Evolutionary conservation across 2,113 vertebrate genomes (phyloP), one percentile per base, ranked within the genome.

Genomic region (Zapornia atra): DNA sequence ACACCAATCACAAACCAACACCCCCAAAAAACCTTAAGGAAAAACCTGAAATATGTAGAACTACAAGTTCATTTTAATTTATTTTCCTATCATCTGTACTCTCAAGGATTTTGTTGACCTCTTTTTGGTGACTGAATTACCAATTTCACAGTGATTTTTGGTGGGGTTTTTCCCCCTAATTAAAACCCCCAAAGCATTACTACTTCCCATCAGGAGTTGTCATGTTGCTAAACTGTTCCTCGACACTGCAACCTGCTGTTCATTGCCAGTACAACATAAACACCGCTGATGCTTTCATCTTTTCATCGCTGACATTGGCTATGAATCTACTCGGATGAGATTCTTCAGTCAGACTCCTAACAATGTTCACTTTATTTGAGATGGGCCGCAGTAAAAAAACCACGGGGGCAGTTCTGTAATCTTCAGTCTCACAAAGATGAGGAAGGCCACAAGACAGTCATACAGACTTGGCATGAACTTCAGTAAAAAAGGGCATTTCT

Each of bases 231-330:
- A 63, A 64, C 7, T 11, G 36, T 33, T 93, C 54, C 79, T 92
- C 83, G 83, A 19, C n/a, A 64, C 95, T 92, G 95, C 86, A 64
- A 66, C 88, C 94, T 94, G 22, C 83, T 13, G 88, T 88, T 80
- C 79, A 9, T 22, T 24, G 22, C 34, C 60, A n/a, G 88, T 46
- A 92, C 48, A 66, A 75, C 11, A 3, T 11, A 46, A 82, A 44
- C 10, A 54, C 22, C 46, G 10, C 31, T 7, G 36, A 8, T 13
- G 10, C 51, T 61, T 15, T 78, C 15, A 3, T 5, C 36, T 17
- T 33, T 13, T 10, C 9, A 36, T 19, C n/a, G 31, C 73, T 54
- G 28, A 19, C 17, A 40, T 19, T 3, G n/a, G 10, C 4, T 46
- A 15, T 28, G 57, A 69, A 68, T 25, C 38, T 36, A 36, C 53